Evolutionary conservation across 2,888 invertebrate genomes (phyloP).

Genomic region (Diarsia dahlii): DNA sequence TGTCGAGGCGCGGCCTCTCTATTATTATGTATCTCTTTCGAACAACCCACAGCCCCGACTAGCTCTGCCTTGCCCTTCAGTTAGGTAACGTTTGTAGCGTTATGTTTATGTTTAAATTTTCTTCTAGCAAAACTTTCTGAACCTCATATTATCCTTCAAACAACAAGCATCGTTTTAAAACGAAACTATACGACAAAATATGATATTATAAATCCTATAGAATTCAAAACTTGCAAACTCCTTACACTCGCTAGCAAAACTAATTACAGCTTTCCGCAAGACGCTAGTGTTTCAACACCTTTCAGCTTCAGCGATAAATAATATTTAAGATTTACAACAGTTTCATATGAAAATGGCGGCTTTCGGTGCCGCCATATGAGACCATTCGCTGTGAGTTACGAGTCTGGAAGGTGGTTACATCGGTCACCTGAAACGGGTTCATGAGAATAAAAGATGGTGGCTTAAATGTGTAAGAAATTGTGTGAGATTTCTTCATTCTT

Average conservation of each 20-base stretch:
- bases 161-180: not conserved
- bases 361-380: conserved; percentile 35
- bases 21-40: too few relatives aligned
- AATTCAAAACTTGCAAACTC: not conserved
- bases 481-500: not conserved
- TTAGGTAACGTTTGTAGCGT: too few relatives aligned
- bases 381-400: conserved; percentile 36
- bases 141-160: not conserved
- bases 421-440: conserved; percentile 35
- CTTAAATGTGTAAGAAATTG: not conserved
- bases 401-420: conserved; percentile 12
- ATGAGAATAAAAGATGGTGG: conserved; percentile 13
- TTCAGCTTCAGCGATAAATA: conserved; percentile 52
- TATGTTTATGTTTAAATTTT: too few relatives aligned
- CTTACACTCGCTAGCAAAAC: conserved; percentile 8
- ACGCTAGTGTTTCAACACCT: conserved; percentile 39
- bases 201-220: too few relatives aligned
- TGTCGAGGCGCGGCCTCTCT: too few relatives aligned
- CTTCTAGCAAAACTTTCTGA: not conserved
- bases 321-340: conserved; percentile 62
- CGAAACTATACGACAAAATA: not conserved
- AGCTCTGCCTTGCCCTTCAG: too few relatives aligned
- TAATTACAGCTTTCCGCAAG: conserved; percentile 30
- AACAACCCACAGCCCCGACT: too few relatives aligned
- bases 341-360: conserved; percentile 55